Percentiles rank a stretch among this genome's conserved stretches.
phyloP scores from a whole-genome alignment of 2,797 vertebrate species.

The Myotis planiceps region DNA sequence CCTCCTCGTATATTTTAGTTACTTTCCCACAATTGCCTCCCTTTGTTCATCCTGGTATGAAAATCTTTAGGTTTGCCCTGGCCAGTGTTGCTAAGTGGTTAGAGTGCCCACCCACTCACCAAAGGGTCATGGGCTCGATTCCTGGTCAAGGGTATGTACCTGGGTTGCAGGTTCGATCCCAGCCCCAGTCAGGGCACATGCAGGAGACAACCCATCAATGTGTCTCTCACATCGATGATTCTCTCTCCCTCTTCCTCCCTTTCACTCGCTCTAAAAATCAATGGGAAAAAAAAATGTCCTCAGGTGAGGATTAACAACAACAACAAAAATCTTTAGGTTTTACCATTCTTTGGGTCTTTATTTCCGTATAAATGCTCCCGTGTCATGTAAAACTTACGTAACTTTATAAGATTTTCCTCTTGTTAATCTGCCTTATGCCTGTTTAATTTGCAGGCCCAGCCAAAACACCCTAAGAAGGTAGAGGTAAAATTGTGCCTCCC shows the following conservation, averaged over 20 bases:
- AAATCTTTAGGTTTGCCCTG: not conserved
- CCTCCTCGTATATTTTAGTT: not conserved
- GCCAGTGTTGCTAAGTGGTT: too few relatives aligned
- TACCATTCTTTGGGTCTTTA: not conserved
- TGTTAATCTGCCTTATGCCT: not conserved
- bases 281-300: too few relatives aligned
- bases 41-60: not conserved
- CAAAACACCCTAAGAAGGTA: not conserved
- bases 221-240: too few relatives aligned
- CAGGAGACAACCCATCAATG: too few relatives aligned
- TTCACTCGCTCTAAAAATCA: too few relatives aligned
- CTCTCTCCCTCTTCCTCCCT: too few relatives aligned
- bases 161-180: too few relatives aligned
- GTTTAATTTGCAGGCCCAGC: not conserved
- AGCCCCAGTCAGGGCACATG: too few relatives aligned
- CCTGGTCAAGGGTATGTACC: too few relatives aligned
- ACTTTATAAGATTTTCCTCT: not conserved
- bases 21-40: not conserved
- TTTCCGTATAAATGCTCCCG: not conserved
- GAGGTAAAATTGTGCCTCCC: not conserved
- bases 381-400: not conserved
- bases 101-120: too few relatives aligned
- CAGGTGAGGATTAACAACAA: too few relatives aligned
- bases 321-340: not conserved
- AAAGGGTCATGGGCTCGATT: too few relatives aligned